Conservation (phyloP, 1,140 invertebrate genomes). For the Pectinophora gossypiella region DNA sequence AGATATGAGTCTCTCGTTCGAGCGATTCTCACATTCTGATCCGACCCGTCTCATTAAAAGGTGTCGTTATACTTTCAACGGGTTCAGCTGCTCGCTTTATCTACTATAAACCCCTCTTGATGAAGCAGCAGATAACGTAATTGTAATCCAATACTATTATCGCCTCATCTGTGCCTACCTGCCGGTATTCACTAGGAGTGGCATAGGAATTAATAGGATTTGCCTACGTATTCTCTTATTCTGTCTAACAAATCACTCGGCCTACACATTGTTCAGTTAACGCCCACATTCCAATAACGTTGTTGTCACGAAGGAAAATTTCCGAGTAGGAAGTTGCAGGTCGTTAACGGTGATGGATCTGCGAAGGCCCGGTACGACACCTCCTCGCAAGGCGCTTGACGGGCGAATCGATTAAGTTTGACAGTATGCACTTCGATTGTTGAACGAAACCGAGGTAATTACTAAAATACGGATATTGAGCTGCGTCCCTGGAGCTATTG, state of each 20-base stretch:
- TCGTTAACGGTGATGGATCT: constrained; percentile 29
- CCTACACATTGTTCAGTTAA: constrained; percentile 15
- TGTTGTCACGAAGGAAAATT: constrained; percentile 26
- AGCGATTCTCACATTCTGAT: constrained; percentile 42
- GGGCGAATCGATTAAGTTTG: constrained; percentile 61
- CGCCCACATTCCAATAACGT: constrained; percentile 17
- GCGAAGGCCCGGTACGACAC: constrained; percentile 23
- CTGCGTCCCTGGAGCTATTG: constrained; percentile 23
- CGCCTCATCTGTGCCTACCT: constrained; percentile 37
- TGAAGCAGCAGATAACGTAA: constrained; percentile 57
- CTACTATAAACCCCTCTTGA: constrained; percentile 51
- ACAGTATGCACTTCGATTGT: constrained; percentile 50
- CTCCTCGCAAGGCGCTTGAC: constrained; percentile 37
- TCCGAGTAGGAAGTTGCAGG: constrained; percentile 23
- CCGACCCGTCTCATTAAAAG: constrained; percentile 51
- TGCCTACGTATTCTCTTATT: constrained; percentile 6
- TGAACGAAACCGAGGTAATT: constrained; percentile 46
- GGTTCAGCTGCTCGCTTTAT: constrained; percentile 56
- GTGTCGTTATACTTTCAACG: constrained; percentile 52
- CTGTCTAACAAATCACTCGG: constrained; percentile 27
- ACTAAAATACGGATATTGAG: constrained; percentile 45
- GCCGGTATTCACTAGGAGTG: neutral
- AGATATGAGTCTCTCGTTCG: neutral
- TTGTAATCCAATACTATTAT: constrained; percentile 64
- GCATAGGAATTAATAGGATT: constrained; percentile 14